Evolutionary conservation across 1,140 invertebrate species (phyloP), one percentile per base, ranked within the genome.

Genomic region (Ceratina calcarata): DNA sequence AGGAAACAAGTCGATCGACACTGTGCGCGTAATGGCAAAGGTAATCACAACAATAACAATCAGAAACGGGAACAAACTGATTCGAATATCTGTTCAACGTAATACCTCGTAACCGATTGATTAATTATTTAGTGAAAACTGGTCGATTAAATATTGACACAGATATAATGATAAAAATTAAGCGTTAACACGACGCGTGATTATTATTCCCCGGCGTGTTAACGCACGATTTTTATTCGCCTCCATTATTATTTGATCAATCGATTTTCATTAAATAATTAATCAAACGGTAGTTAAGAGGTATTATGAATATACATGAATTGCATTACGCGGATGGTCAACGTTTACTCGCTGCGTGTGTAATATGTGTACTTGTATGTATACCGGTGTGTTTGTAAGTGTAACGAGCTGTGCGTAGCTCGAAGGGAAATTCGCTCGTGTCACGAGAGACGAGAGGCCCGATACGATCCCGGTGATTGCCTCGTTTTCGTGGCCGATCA

Each of bases 111-210:
- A 37, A 37, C 32, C 10, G 2, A 2, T n/a, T 4, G 37, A 60
- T 16, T 37, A 74, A 64, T 32, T 58, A 60, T 71, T 53, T 2
- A n/a, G 7, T 13, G 20, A 53, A 67, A 20, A 74, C 71, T 32
- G 51, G 51, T 85, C 62, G 32, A 86, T 78, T 84, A 73, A 82
- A 78, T 70, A 84, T 88, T 73, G 58, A 89, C 87, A 66, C 81
- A 83, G 81, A 87, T n/a, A n/a, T n/a, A n/a, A 37, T 2, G 6
- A 37, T 37, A 89, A 90, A 67, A 88, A 87, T 90, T 80, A 82
- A 68, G 51, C 24, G 20, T 80, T n/a, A 79, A 74, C 62, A 27
- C 37, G 20, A 37, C 32, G 32, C 2, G 32, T 37, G n/a, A n/a
- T n/a, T n/a, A n/a, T n/a, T n/a, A n/a, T n/a, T n/a, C n/a, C n/a